Percentiles rank a stretch among this genome's conserved stretches.
Conservation (phyloP, 2,113 vertebrate genomes). For the Gopherus evgoodei region DNA sequence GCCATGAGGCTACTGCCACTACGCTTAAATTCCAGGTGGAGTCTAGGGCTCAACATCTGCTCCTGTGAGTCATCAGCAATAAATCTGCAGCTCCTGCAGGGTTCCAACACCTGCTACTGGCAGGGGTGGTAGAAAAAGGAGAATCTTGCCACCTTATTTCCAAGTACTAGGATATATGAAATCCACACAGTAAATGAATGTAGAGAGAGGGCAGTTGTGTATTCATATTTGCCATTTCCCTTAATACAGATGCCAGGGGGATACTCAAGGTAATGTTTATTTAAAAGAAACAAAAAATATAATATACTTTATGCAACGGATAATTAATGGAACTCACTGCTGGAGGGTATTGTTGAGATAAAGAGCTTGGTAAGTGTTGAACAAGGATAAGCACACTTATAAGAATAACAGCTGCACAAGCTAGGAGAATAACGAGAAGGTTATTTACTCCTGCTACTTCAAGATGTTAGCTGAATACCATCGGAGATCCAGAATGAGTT, state of each 20-base stretch:
- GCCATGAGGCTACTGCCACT: neutral
- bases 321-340: neutral
- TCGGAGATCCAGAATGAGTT: neutral
- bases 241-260: neutral
- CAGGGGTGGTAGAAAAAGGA: conserved; percentile 24
- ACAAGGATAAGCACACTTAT: neutral
- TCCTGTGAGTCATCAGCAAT: neutral
- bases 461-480: neutral
- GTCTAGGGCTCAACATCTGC: neutral
- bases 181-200: neutral
- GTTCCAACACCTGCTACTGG: neutral
- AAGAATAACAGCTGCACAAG: neutral
- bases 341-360: neutral
- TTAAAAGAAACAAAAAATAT: neutral
- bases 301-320: neutral
- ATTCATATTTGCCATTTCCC: accelerated
- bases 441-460: neutral
- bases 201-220: accelerated
- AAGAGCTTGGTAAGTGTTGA: neutral
- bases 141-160: neutral
- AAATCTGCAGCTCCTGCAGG: conserved; percentile 28
- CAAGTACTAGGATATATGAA: neutral
- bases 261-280: neutral
- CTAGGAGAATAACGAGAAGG: neutral
- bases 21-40: neutral